A percentile compares a stretch with the other conserved stretches of the same genome.
Conservation (phyloP, 1,140 invertebrate species). For the Ooceraea biroi region DNA sequence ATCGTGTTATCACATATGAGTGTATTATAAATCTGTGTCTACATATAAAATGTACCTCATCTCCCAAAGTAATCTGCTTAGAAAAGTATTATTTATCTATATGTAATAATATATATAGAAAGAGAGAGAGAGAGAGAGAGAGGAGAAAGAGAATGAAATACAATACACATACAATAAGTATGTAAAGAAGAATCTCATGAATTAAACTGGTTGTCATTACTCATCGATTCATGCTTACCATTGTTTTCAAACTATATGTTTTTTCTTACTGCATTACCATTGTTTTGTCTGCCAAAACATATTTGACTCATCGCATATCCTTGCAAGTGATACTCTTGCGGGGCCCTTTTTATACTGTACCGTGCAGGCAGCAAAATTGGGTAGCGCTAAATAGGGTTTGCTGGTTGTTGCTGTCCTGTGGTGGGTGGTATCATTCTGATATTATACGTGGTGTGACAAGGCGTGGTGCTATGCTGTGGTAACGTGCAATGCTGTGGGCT, state of each 20-base stretch:
- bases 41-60: constrained; percentile 23
- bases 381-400: constrained; percentile 83
- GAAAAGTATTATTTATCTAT: constrained; percentile 6
- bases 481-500: constrained; percentile 85
- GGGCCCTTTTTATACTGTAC: constrained; percentile 69
- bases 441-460: constrained; percentile 75
- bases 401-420: constrained; percentile 87
- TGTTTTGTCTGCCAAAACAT: constrained; percentile 64
- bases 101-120: background rate
- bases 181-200: constrained; percentile 49
- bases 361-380: constrained; percentile 82
- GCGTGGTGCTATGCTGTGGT: constrained; percentile 81
- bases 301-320: constrained; percentile 59
- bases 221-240: constrained; percentile 66
- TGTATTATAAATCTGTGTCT: constrained; percentile 39
- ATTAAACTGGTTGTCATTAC: constrained; percentile 54
- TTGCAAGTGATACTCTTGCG: constrained; percentile 67
- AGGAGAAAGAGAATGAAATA: too few species aligned
- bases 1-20: constrained; percentile 9
- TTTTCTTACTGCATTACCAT: constrained; percentile 66
- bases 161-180: constrained; percentile 4
- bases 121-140: too few species aligned
- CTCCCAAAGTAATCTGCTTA: background rate
- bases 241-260: constrained; percentile 69
- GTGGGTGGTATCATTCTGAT: constrained; percentile 83